phyloP scores from a whole-genome alignment of 2,797 vertebrate species.

The Melanotaenia maccullochi region DNA sequence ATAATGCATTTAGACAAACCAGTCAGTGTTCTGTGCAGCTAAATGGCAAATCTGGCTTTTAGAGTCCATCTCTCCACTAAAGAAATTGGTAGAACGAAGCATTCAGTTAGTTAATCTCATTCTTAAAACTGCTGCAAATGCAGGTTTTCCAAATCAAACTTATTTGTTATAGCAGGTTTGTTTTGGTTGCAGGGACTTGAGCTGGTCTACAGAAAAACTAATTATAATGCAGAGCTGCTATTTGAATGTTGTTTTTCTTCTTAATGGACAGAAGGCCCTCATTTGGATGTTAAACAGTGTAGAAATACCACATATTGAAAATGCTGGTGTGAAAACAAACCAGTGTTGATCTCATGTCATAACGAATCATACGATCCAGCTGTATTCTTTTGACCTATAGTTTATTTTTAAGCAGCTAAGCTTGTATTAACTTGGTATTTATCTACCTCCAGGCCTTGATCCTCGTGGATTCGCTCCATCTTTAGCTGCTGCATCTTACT shows the following conservation, averaged over 20 bases:
- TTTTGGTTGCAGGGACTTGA: slow-evolving; percentile 18
- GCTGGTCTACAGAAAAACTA: slow-evolving; percentile 10
- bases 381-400: slow-evolving; percentile 3
- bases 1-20: slow-evolving; percentile 39
- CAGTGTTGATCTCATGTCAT: neutral
- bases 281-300: neutral
- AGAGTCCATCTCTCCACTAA: slow-evolving; percentile 45
- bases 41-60: slow-evolving; percentile 54
- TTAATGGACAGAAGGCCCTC: slow-evolving; percentile 8
- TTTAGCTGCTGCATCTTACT: neutral
- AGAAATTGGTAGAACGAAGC: slow-evolving; percentile 37
- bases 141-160: slow-evolving; percentile 26
- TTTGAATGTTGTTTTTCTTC: neutral
- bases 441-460: neutral
- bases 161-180: slow-evolving; percentile 12
- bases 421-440: neutral
- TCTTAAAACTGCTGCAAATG: slow-evolving; percentile 35
- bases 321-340: neutral
- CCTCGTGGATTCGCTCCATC: neutral
- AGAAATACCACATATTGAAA: slow-evolving; percentile 3
- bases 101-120: slow-evolving; percentile 47
- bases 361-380: neutral
- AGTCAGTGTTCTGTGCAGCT: slow-evolving; percentile 17
- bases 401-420: neutral
- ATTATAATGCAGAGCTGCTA: slow-evolving; percentile 8